Evolutionary conservation across 2,888 invertebrate genomes (phyloP).

Genomic region (Zhuqinia jingwanae): DNA sequence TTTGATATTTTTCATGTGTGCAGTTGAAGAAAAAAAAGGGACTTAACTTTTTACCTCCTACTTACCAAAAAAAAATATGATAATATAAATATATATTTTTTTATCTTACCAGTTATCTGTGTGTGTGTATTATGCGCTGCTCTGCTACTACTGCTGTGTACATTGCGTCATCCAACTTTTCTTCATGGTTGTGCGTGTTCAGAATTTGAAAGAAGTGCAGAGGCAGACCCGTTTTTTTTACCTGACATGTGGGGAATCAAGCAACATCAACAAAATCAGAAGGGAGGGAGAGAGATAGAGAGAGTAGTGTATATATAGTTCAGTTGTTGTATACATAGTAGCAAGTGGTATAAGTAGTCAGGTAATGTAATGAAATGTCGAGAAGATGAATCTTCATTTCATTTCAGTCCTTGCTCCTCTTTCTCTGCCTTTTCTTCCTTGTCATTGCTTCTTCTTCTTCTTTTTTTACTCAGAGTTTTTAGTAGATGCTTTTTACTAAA

Average conservation of each 20-base stretch:
- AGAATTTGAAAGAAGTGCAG: slow-evolving; percentile 43
- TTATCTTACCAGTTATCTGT: background rate
- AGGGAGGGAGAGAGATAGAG: background rate
- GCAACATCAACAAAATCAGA: slow-evolving; percentile 53
- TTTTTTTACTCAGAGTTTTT: slow-evolving; percentile 41
- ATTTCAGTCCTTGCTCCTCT: slow-evolving; percentile 39
- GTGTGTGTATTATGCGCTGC: slow-evolving; percentile 7
- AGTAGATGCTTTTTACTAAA: slow-evolving; percentile 50
- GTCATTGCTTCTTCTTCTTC: slow-evolving; percentile 36
- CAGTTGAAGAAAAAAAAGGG: slow-evolving; percentile 3
- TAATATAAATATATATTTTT: too few species aligned
- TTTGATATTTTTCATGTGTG: slow-evolving; percentile 15
- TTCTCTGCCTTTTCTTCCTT: slow-evolving; percentile 36
- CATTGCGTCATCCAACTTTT: slow-evolving; percentile 56
- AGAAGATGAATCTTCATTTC: slow-evolving; percentile 71
- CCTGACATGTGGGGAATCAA: slow-evolving; percentile 61
- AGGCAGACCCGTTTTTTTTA: slow-evolving; percentile 51
- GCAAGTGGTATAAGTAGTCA: slow-evolving; percentile 27
- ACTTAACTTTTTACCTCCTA: slow-evolving; percentile 34
- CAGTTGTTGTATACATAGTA: background rate
- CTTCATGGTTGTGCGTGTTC: slow-evolving; percentile 56
- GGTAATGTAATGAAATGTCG: slow-evolving; percentile 74
- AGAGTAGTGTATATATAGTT: slow-evolving; percentile 5
- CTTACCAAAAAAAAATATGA: too few species aligned
- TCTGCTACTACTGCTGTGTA: background rate